Percentiles rank a stretch among this genome's conserved stretches.
phyloP scores from a whole-genome alignment of 2,888 invertebrate species.

The Scaptomyza parva region DNA sequence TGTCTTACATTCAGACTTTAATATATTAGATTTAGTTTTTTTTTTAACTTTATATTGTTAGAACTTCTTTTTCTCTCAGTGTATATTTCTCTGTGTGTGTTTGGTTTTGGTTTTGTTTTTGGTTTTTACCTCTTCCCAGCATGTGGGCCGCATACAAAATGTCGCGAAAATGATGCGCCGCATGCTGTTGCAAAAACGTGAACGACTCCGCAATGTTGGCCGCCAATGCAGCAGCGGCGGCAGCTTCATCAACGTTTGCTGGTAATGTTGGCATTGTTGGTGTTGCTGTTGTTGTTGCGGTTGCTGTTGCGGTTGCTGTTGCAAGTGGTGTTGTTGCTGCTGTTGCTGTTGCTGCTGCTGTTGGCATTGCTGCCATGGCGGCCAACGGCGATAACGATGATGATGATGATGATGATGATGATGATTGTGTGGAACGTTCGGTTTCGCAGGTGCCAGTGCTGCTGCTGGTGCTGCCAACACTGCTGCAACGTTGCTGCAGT shows the following conservation, averaged over 20 bases:
- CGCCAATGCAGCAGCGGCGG: slow-evolving; percentile 79
- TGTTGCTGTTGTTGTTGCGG: slow-evolving; percentile 74
- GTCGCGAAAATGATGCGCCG: slow-evolving; percentile 86
- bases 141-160: slow-evolving; percentile 88
- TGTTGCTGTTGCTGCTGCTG: slow-evolving; percentile 25
- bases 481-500: slow-evolving; percentile 80
- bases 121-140: slow-evolving; percentile 86
- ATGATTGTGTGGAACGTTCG: slow-evolving; percentile 75
- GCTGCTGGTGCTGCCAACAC: slow-evolving; percentile 83
- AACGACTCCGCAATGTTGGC: slow-evolving; percentile 85
- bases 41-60: not conserved
- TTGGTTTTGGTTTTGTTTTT: not conserved
- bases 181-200: slow-evolving; percentile 85
- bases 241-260: slow-evolving; percentile 55
- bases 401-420: slow-evolving; percentile 49
- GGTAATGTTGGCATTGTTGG: slow-evolving; percentile 33
- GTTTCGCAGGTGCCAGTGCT: slow-evolving; percentile 82
- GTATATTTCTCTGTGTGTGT: not conserved
- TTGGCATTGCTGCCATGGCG: slow-evolving; percentile 75
- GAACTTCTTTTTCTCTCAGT: not conserved
- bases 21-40: too few species aligned
- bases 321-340: slow-evolving; percentile 16
- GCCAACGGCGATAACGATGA: slow-evolving; percentile 66
- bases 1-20: not conserved
- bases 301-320: slow-evolving; percentile 50